These are phyloP conservation scores for Microcebus ravelobensis DNA, from an alignment of 2,113 vertebrate genomes.

Conservation along the genomic window DNA sequence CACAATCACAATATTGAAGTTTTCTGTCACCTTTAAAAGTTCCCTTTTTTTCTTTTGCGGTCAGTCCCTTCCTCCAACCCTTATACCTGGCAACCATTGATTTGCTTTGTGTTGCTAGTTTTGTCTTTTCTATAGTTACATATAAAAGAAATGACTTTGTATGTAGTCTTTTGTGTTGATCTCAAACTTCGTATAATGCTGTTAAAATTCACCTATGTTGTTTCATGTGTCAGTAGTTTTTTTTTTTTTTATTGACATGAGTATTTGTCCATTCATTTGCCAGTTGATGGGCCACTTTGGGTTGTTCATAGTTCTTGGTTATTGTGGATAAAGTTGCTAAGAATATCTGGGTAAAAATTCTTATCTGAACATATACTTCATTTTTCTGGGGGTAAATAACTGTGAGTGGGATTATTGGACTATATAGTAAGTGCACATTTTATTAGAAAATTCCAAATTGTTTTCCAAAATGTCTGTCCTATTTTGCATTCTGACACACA, in stretches of 20 bases:
- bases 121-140: neutral
- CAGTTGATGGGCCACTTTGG: neutral
- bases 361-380: neutral
- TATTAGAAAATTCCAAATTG: neutral
- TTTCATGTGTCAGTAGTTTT: neutral
- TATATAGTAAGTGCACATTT: neutral
- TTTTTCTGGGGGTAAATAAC: neutral
- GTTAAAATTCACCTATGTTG: neutral
- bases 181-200: neutral
- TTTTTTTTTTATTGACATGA: neutral
- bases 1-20: neutral
- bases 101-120: neutral
- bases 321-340: neutral
- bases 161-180: neutral
- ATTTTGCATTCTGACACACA: neutral
- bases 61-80: neutral
- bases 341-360: neutral
- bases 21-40: neutral
- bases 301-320: neutral
- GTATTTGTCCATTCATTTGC: neutral
- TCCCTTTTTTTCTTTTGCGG: neutral
- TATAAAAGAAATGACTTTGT: neutral
- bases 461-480: neutral
- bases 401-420: neutral
- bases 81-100: neutral